Base-by-base conservation (phyloP, 2,113 vertebrate genomes). In the Clarias magur region DNA sequence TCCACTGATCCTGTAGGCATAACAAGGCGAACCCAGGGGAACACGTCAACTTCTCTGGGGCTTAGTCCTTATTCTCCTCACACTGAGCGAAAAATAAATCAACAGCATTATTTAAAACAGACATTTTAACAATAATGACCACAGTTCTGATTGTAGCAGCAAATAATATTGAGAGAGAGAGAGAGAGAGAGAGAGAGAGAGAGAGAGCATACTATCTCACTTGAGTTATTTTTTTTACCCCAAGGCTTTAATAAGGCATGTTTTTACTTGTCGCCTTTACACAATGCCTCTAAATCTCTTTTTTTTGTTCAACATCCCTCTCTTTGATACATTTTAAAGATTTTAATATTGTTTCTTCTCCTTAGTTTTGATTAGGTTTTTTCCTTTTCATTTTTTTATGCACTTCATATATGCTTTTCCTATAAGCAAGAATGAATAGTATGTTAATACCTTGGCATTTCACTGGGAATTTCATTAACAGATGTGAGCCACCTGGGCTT, bases 1-100 rank as follows among this genome's bases (percentile, higher is more conserved):
- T 75, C 67, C 30, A 27, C 80, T 87, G 86, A 87, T 87, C 80
- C 80, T 87, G 70, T 34, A 76, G 86, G 80, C 80, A 87, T 83
- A 83, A 87, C 27, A 68, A 65, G 48, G 23, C 53, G 0, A 42
- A 25, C 80, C 81, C 72, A 79, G 59, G 81, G 81, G 86, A 83
- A 27, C 86, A 27, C 42, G 15, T 54, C 30, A 48, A 27, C 70
- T 38, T 54, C 60, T 83, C 4, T 30, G 57, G 79, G 67, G 79
- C 54, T 82, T 72, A 79, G 76, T 11, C n/a, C 17, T 60, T 83
- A 76, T 67, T 78, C 27, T 42, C 81, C 4, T 67, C 13, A 62
- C 81, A 34, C 54, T 48, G 23, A 79, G 72, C 1, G 25, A 79
- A 60, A 79, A 54, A n/a, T 27, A 78, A 34, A 57, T 30, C 60